Base-by-base conservation (phyloP, 2,888 invertebrate genomes). In the Morinoia aosen region DNA sequence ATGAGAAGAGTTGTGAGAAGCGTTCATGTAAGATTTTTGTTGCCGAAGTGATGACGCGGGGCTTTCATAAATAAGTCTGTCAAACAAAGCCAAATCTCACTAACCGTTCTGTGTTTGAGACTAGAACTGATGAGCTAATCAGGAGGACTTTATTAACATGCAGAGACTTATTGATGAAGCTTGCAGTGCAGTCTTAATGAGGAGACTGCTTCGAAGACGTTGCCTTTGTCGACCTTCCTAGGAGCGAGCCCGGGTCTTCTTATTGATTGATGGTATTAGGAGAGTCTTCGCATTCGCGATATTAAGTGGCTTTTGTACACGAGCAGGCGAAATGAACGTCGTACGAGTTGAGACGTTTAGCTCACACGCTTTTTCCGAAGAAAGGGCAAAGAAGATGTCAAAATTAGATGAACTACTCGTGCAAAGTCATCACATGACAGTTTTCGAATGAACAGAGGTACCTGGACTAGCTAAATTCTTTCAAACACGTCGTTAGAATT, bases 131-230 rank as follows among this genome's bases (percentile, higher is more conserved):
- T 93, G 93, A 93, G 93, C 48, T 57, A 93, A 93, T 93, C 57
- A 93, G n/a, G 93, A n/a, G 16, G 93, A 57, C 93, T 93, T 93
- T 93, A 93, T 93, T 93, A 93, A 93, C 93, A 93, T 93, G 93
- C 93, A 93, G 57, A 57, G 93, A n/a, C 57, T 93, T 93, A 93
- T 93, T 93, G 93, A 93, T 93, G 93, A 93, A 57, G 56, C 93
- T 93, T 90, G 76, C 90, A 90, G 90, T 48, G 48, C 40, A 90
- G 90, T 90, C 90, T 90, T 90, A 76, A 76, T 76, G 76, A 76
- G 76, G 25, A 76, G 76, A 33, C 76, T 76, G 25, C 76, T 1
- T 76, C 76, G 25, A 76, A 76, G 33, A 33, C 76, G 76, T 33
- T 25, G 76, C 33, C 76, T 76, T 76, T 76, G 76, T 76, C 76